Evolutionary conservation across 92 coral and sea anemone genomes (phyloP).

Genomic region (Zoanthus gigantus): DNA sequence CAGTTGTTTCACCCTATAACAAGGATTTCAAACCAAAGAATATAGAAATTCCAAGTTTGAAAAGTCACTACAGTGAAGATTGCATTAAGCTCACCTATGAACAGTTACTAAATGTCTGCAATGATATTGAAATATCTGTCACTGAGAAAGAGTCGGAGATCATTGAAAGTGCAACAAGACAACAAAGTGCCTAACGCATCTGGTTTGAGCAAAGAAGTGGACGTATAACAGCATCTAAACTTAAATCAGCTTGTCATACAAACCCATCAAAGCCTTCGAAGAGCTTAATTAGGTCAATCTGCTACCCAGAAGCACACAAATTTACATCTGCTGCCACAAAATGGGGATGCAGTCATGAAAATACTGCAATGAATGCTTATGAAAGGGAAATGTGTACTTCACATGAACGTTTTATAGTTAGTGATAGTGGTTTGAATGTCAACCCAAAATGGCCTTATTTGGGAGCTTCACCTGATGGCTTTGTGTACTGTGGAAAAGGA

Average conservation of each 20-base stretch:
- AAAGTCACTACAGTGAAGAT: constrained; percentile 25
- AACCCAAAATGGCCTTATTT: no score
- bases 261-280: constrained; percentile 60
- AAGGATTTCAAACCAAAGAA: constrained; percentile 30
- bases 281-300: constrained; percentile 56
- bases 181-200: constrained; percentile 39
- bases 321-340: constrained; percentile 55
- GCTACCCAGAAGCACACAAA: constrained; percentile 64
- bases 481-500: no score
- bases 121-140: constrained; percentile 15
- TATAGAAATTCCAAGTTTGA: constrained; percentile 3
- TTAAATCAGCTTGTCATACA: constrained; percentile 50
- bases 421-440: no score
- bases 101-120: constrained; percentile 28
- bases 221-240: constrained; percentile 47
- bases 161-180: constrained; percentile 53
- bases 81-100: constrained; percentile 31
- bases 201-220: constrained; percentile 68
- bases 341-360: constrained; percentile 71
- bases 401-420: no score
- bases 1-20: constrained; percentile 43
- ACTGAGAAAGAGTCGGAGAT: constrained; percentile 32
- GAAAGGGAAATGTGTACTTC: no score
- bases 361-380: no score
- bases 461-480: no score